Conservation (phyloP, 2,113 vertebrate species). For the Dipodomys stephensi region DNA sequence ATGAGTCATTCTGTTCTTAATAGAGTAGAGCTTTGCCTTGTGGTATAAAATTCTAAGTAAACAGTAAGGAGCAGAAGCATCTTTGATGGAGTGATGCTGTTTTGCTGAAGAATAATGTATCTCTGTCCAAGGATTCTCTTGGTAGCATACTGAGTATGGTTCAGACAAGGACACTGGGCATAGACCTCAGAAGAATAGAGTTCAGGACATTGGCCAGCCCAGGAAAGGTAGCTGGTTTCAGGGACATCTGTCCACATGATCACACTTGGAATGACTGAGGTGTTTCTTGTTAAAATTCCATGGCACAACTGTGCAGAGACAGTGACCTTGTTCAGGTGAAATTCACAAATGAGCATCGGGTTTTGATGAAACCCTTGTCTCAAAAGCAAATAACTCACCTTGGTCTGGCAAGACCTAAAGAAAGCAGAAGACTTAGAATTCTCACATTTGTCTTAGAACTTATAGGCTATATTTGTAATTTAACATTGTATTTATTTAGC, state of each 20-base stretch:
- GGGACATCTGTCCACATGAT: background rate
- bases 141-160: background rate
- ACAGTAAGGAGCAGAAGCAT: too few species aligned
- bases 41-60: background rate
- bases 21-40: background rate
- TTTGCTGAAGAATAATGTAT: background rate
- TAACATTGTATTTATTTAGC: conserved; percentile 42
- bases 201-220: background rate
- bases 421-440: background rate
- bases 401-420: background rate
- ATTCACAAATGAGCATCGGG: conserved; percentile 13
- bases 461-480: background rate
- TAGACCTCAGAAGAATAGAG: background rate
- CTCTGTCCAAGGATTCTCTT: background rate
- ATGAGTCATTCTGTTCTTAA: background rate
- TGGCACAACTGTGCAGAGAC: background rate
- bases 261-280: background rate
- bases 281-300: background rate
- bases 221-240: too few species aligned
- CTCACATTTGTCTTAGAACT: conserved; percentile 29
- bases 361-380: background rate
- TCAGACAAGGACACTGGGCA: background rate
- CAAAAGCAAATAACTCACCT: background rate
- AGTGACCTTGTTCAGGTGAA: background rate
- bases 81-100: too few species aligned